Conservation (phyloP, 2,113 vertebrate genomes). For the Asarcornis scutulata region DNA sequence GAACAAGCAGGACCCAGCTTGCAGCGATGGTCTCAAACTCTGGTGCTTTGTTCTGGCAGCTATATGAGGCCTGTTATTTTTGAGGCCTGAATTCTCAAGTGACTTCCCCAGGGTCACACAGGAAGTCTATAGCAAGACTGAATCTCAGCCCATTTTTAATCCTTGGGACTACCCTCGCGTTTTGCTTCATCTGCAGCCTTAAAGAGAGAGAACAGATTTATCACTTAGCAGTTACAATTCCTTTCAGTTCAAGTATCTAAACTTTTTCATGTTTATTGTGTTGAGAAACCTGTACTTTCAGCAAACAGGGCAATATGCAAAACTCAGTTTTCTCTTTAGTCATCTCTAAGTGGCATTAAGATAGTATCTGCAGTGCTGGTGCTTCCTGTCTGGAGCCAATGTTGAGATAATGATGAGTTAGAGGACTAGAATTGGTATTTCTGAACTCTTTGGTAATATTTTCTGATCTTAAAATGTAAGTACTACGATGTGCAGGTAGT, state of each 20-base stretch:
- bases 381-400: background rate
- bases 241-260: background rate
- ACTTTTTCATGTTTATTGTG: background rate
- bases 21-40: background rate
- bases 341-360: background rate
- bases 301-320: background rate
- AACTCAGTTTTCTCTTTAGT: background rate
- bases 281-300: background rate
- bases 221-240: background rate
- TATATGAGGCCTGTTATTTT: slow-evolving; percentile 48
- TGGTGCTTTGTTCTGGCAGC: slow-evolving; percentile 22
- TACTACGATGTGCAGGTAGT: background rate
- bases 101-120: slow-evolving; percentile 49
- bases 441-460: background rate
- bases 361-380: background rate
- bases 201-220: slow-evolving; percentile 2
- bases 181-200: background rate
- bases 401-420: background rate
- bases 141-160: slow-evolving; percentile 52
- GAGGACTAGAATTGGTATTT: background rate
- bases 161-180: background rate
- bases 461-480: background rate
- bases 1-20: background rate
- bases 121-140: slow-evolving; percentile 41
- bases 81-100: slow-evolving; percentile 54